A percentile compares a stretch with the other conserved stretches of the same genome.
These are phyloP conservation scores for Tolmerus cingulatus DNA, from an alignment of 2,888 invertebrate species.

Conservation along the genomic window DNA sequence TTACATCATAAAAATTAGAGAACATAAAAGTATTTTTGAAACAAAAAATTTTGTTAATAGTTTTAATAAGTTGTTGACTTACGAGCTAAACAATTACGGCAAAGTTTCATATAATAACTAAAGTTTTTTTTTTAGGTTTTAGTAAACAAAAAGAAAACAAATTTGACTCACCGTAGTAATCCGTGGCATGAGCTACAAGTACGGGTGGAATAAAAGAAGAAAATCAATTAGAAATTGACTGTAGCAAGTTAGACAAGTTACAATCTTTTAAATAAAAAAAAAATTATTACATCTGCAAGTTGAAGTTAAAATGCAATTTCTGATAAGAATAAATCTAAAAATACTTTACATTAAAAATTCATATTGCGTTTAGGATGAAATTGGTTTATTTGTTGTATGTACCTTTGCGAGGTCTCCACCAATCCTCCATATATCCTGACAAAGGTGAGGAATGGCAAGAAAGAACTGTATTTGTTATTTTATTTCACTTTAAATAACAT, in stretches of 20 bases:
- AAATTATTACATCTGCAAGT: not conserved
- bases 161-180: conserved; percentile 95
- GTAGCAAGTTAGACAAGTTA: not conserved
- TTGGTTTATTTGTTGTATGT: conserved; percentile 63
- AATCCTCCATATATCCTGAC: conserved; percentile 98
- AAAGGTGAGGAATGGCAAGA: conserved; percentile 87
- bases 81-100: conserved; percentile 1
- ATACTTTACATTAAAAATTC: conserved; percentile 6
- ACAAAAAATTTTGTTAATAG: conserved; percentile 17
- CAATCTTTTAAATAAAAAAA: not conserved
- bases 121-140: not conserved
- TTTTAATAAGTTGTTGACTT: not conserved
- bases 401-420: conserved; percentile 98
- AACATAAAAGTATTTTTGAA: conserved; percentile 53
- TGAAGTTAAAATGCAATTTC: not conserved
- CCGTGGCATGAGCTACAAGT: conserved; percentile 89
- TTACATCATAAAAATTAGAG: conserved; percentile 57
- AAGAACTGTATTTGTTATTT: conserved; percentile 66
- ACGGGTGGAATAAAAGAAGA: conserved; percentile 48
- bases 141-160: conserved; percentile 1
- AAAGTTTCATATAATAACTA: not conserved
- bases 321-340: not conserved
- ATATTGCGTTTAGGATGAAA: conserved; percentile 1
- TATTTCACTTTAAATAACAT: conserved; percentile 59
- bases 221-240: conserved; percentile 35